phyloP scores from a whole-genome alignment of 1,140 invertebrate species.

The Drosophila virilis region DNA sequence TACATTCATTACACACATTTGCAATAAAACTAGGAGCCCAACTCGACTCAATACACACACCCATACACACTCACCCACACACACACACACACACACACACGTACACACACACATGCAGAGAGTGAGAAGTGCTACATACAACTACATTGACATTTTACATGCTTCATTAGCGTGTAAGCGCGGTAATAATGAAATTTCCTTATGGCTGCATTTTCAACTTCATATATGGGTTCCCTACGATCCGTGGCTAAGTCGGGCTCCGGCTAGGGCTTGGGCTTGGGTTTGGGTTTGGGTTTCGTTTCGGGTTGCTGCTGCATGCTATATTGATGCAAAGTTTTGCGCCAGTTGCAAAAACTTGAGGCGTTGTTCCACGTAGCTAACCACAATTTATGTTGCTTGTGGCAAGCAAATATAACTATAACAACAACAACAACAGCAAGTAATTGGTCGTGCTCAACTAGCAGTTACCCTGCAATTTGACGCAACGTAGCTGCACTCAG shows the following conservation, averaged over 20 bases:
- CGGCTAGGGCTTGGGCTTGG: background rate
- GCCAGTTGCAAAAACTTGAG: constrained; percentile 61
- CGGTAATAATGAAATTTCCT: constrained; percentile 83
- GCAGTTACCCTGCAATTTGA: background rate
- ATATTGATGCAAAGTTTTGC: constrained; percentile 74
- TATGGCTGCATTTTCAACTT: constrained; percentile 73
- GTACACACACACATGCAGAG: background rate
- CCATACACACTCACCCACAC: constrained; percentile 22
- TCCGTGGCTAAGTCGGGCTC: background rate
- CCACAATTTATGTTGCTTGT: constrained; percentile 66
- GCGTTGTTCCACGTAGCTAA: constrained; percentile 49
- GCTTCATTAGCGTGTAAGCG: constrained; percentile 82
- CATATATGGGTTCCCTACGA: constrained; percentile 12
- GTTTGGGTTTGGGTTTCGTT: constrained; percentile 8
- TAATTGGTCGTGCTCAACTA: background rate
- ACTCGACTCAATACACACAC: constrained; percentile 46
- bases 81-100: background rate
- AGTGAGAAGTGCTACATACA: constrained; percentile 33
- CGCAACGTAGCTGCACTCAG: background rate
- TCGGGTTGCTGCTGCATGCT: constrained; percentile 13
- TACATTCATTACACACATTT: constrained; percentile 82
- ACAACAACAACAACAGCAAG: background rate
- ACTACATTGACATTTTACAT: constrained; percentile 81
- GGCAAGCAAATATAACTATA: constrained; percentile 26
- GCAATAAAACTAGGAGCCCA: constrained; percentile 78